Base-by-base conservation (phyloP, 2,113 vertebrate genomes). In the Neopipo cinnamomea region DNA sequence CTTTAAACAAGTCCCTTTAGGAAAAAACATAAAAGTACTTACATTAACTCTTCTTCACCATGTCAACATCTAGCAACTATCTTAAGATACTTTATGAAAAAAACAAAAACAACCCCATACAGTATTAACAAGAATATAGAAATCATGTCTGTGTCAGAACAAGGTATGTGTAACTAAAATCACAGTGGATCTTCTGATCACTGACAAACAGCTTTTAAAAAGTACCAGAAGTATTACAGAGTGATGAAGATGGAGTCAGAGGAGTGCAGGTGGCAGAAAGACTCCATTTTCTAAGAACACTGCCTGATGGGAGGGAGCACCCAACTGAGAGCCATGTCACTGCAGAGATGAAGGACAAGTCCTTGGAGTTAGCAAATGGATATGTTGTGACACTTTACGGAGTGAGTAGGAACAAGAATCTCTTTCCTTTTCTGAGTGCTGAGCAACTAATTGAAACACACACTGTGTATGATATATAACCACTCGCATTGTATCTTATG, bases 401-500 rank as follows among this genome's bases (percentile, higher is more conserved):
- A 0, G 6, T 82, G 47, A 55, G 12, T 2, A 0, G 5, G 3
- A 39, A 30, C 27, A 8, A 75, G 14, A 30, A 88, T 42, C 15
- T 61, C 27, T 50, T 18, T 58, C 18, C 18, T 81, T 67, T 85
- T 24, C 47, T 74, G 41, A 77, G 20, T 37, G 47, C 53, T 25
- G 21, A 72, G 31, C 13, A 49, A 68, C 16, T 33, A 53, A 59
- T 58, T 67, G 28, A 85, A 88, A 35, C 5, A 27, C 15, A 21
- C 2, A 1, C 6, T 44, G n/a, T 14, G 12, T 49, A 33, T 58
- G 20, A 19, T 12, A 10, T 20, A n/a, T 8, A 72, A 16, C 27
- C 30, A 46, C 1, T 0, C 7, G 2, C 21, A 24, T 13, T 27
- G 6, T 35, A 66, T 39, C 4, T 2, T 39, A 55, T 5, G 8